These are phyloP conservation scores for Uria lomvia DNA, from an alignment of 2,113 vertebrate genomes.

Conservation along the genomic window DNA sequence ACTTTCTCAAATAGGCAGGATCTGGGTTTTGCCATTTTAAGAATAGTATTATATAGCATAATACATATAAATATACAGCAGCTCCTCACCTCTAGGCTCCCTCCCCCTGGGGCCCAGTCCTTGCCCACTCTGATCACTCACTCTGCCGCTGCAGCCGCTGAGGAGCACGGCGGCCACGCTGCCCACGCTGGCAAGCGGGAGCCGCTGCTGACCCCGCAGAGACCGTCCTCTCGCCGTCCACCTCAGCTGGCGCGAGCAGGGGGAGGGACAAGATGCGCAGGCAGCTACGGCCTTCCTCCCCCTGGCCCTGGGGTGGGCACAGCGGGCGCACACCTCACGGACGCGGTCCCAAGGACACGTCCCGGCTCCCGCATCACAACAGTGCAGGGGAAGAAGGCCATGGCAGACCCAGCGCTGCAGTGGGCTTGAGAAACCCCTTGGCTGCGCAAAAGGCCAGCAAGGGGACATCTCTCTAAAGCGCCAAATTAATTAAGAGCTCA, in stretches of 20 bases:
- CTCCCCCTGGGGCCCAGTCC: not conserved
- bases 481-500: not conserved
- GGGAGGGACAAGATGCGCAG: too few species aligned
- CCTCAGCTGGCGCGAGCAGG: fast-evolving
- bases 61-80: not conserved
- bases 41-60: not conserved
- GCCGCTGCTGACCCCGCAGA: not conserved
- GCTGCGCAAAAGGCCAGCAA: not conserved
- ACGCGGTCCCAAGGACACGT: not conserved
- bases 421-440: not conserved
- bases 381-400: not conserved
- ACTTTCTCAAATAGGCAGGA: not conserved
- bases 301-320: not conserved
- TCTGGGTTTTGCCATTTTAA: not conserved
- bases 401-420: fast-evolving
- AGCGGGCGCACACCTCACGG: fast-evolving
- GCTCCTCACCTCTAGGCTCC: not conserved
- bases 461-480: not conserved
- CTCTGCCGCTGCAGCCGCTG: not conserved
- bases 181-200: not conserved
- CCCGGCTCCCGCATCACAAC: not conserved
- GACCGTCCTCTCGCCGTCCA: not conserved
- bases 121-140: fast-evolving
- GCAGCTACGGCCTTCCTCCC: not conserved
- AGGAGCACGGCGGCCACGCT: fast-evolving